A percentile compares a stretch with the other conserved stretches of the same genome.
These are phyloP conservation scores for Hippoglossus stenolepis DNA, from an alignment of 2,113 vertebrate genomes.

Conservation along the genomic window DNA sequence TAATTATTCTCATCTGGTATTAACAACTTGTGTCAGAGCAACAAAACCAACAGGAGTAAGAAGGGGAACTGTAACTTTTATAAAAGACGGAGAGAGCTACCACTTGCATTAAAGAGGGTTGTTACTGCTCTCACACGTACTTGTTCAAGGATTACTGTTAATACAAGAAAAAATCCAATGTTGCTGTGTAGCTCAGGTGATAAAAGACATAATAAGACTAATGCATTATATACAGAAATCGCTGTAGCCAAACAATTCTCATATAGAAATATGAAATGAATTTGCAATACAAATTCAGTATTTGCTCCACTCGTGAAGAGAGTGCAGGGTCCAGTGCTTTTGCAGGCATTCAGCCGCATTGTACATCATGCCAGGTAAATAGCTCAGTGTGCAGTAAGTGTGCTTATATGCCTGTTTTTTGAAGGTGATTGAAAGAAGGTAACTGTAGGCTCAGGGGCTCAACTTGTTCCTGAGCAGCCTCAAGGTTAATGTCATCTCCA, in stretches of 20 bases:
- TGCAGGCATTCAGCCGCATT: neutral
- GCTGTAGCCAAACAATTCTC: neutral
- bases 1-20: neutral
- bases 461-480: slow-evolving; percentile 31
- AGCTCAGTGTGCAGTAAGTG: slow-evolving; percentile 1
- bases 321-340: neutral
- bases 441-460: slow-evolving; percentile 29
- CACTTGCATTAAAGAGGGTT: neutral
- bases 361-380: neutral
- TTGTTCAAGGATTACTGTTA: neutral
- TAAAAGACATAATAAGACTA: neutral
- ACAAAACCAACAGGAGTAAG: neutral
- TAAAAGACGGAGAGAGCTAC: neutral
- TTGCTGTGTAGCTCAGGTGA: neutral
- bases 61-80: neutral
- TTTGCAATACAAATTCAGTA: neutral
- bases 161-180: neutral
- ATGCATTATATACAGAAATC: neutral
- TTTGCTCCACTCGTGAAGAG: neutral
- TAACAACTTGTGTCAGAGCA: neutral
- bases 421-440: slow-evolving; percentile 35
- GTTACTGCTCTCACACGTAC: neutral
- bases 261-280: neutral
- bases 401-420: slow-evolving; percentile 5
- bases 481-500: slow-evolving; percentile 50